Base-by-base conservation (phyloP, 37 sponge, comb jelly and placozoan genomes). In the Petrosia ficiformis region DNA sequence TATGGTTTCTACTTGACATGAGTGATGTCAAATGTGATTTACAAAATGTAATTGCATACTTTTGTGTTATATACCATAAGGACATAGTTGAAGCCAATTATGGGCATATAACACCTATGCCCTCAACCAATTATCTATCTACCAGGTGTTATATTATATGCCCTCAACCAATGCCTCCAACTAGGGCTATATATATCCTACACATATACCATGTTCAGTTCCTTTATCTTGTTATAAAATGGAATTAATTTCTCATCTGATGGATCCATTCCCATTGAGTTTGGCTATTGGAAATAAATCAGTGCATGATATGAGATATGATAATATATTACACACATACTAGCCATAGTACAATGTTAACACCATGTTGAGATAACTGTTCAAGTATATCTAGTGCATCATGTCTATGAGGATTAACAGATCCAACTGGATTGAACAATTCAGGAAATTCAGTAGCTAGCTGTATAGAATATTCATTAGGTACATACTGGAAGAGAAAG, bases 291-390 rank as follows among this genome's bases (percentile, higher is more conserved):
- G 22, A 8, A 31, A 72, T 16, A 26, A 6, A 72, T 31, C 41
- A 69, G n/a, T n/a, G n/a, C n/a, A n/a, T n/a, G n/a, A 70, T 24
- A 31, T 36, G 25, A 4, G 10, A 72, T 10, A 44, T 6, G 28
- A 29, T 28, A 52, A 44, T 33, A 34, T 24, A 31, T 11, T 11
- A 21, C 39, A 19, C 21, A 66, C 87, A 68, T 31, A 89, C 89
- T 72, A 94, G 86, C 95, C 95, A 94, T 60, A 90, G 90, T 36
- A 94, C 90, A 39, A 94, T 61, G 37, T 76, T 74, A 28, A 87
- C 76, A 16, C 95, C 92, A 24, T 77, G 44, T 6, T 67, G 57
- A 22, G 87, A 84, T 74, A 88, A 84, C 29, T 69, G 58, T 79
- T 90, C 67, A 41, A 94, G 78, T 69, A 87, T 89, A 42, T 83